Evolutionary conservation across 2,113 vertebrate genomes (phyloP).

Genomic region (Parotia lawesii): DNA sequence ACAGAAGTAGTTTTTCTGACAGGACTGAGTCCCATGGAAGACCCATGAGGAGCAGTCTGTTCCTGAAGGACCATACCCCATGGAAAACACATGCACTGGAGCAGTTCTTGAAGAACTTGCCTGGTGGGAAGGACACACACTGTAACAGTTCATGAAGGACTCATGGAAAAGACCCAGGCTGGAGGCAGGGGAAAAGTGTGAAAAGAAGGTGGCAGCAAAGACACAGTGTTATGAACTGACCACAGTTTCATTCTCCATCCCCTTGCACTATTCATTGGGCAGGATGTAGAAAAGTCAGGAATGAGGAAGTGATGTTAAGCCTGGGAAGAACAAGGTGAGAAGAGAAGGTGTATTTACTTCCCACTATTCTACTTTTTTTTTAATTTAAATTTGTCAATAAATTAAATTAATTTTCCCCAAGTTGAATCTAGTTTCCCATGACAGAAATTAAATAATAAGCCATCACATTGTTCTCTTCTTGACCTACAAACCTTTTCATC

Average conservation of each 20-base stretch:
- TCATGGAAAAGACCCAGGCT: not conserved
- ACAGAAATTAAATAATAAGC: not conserved
- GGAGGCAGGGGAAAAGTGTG: not conserved
- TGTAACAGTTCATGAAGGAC: not conserved
- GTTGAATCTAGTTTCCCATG: not conserved
- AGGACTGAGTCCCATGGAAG: not conserved
- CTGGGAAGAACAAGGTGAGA: not conserved
- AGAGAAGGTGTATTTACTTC: not conserved
- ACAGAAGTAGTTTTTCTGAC: not conserved
- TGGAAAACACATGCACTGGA: not conserved
- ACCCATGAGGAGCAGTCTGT: not conserved
- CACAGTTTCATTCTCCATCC: not conserved
- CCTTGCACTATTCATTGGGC: not conserved
- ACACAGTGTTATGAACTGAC: not conserved
- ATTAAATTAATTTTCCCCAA: not conserved
- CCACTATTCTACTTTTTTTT: not conserved
- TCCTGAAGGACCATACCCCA: not conserved
- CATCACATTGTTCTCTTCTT: not conserved
- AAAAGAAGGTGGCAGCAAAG: not conserved
- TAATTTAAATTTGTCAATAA: not conserved
- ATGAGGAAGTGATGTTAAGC: not conserved
- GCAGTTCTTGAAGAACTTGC: not conserved
- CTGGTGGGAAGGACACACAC: not conserved
- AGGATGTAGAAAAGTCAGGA: not conserved
- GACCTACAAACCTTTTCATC: not conserved